phyloP scores from a whole-genome alignment of 2,113 vertebrate genomes.

The Zosterops pallidus region DNA sequence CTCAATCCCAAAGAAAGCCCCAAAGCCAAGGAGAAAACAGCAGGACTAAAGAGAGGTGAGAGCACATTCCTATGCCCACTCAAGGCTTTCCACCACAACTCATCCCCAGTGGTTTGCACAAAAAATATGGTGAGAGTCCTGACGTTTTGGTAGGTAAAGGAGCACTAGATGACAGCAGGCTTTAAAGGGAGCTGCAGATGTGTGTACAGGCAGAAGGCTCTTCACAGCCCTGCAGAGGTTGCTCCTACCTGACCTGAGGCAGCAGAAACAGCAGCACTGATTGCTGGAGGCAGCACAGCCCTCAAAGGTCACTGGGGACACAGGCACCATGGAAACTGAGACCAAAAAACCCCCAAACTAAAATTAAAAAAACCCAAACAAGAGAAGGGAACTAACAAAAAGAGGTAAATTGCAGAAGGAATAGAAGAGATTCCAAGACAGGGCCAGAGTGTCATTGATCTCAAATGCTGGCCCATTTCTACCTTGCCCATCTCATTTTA shows the following conservation, averaged over 20 bases:
- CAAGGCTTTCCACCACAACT: not conserved
- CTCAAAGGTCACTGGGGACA: not conserved
- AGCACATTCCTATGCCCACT: not conserved
- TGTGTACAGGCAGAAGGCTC: not conserved
- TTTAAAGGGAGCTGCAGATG: not conserved
- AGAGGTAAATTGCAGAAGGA: not conserved
- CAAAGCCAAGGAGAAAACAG: not conserved
- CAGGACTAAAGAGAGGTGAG: accelerated
- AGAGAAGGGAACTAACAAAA: not conserved
- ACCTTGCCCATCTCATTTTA: not conserved
- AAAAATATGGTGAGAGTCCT: not conserved
- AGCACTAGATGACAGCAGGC: not conserved
- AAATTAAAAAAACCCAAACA: not conserved
- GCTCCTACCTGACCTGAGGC: accelerated
- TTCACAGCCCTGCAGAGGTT: not conserved
- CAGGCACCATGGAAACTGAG: not conserved
- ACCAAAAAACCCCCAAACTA: not conserved
- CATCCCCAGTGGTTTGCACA: not conserved
- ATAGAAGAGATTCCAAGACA: not conserved
- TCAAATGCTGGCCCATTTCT: not conserved
- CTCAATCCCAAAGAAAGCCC: not conserved
- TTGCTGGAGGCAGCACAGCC: not conserved
- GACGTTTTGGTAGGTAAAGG: not conserved
- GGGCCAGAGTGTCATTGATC: not conserved
- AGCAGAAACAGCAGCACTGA: not conserved